Evolutionary conservation across 1,140 invertebrate species (phyloP), one percentile per base, ranked within the genome.

Genomic region (Pemphigus obesinymphae): DNA sequence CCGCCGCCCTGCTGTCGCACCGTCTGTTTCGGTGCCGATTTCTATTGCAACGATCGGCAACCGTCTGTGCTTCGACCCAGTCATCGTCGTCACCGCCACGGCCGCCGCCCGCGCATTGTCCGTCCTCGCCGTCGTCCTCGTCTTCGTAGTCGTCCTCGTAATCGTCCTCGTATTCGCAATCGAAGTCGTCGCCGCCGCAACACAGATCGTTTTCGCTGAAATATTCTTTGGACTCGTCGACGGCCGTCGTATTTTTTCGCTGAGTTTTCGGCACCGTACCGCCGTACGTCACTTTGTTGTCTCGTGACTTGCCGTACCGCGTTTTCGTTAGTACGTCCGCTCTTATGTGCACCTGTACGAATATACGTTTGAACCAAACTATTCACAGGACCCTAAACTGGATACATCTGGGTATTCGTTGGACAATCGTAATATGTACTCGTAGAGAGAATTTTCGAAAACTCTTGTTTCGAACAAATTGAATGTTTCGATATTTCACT

Each of bases 271-370:
- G n/a, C 34, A 31, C 20, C 50, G 58, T 73, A 23, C 73, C 83
- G 1, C 43, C 31, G 2, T 34, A 50, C 29, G 40, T 43, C 55
- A 76, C 66, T 26, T 76, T 50, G 3, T 45, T 26, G 8, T 58
- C 31, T 10, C 34, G 73, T 43, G 34, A 37, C 26, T 34, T 31
- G 17, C 37, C 40, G 17, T n/a, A 68, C 63, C 15, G 50, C 15
- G 50, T 83, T 83, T 81, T 82, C 31, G 58, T 55, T 55, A 45
- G 23, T 26, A 80, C 75, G 55, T 83, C 37, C 11, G 73, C 73
- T 15, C 73, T 55, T 37, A 78, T 78, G 31, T 78, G 73, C 3
- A 78, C 73, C 73, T 78, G 5, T 34, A 5, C 5, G 15, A 40
- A 48, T 29, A n/a, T n/a, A n/a, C n/a, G n/a, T n/a, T n/a, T n/a